Base-by-base conservation (phyloP, 2,113 vertebrate genomes). In the Burhinus oedicnemus region DNA sequence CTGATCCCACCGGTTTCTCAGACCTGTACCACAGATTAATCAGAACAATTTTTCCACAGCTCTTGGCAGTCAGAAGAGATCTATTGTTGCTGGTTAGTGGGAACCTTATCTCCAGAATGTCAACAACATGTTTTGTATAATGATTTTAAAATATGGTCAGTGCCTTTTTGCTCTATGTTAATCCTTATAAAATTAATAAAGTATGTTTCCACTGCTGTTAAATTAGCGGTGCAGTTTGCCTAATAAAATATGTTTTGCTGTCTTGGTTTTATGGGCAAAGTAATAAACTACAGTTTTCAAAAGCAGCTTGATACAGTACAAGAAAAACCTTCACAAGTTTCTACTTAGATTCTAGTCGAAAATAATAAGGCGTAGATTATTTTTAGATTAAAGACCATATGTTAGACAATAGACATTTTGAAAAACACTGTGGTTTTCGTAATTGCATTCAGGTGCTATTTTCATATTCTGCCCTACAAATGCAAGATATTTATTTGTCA, bases 221-320 rank as follows among this genome's bases (percentile, higher is more conserved):
- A 97, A 96, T 95, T 95, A 96, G 91, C 30, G 27, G 25, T 81
- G 74, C 51, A 76, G 26, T 82, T 92, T 93, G 68, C 77, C 69
- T 87, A 92, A 88, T 95, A 92, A 91, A 94, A 95, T 81, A 93
- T 60, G 32, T 66, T 93, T 96, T 89, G 42, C 80, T 97, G 89
- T 68, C 57, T 85, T 86, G 62, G 47, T 94, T 97, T 97, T 93
- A 94, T 90, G 32, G 9, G 13, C 2, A 4, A 81, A 81, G 44
- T 79, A 78, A 89, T 72, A 97, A 82, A 96, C 57, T 86, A 23
- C 42, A 74, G 34, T 55, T 57, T 95, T 90, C 85, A 95, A 81
- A 92, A 83, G 15, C 20, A 89, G 18, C 10, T 89, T 86, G 66
- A 89, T 34, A 78, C 5, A 85, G 49, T 87, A 82, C n/a, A 58